Percentiles rank a stretch among this genome's conserved stretches.
phyloP scores from a whole-genome alignment of 2,888 invertebrate species.

The Drosophila subquinaria region DNA sequence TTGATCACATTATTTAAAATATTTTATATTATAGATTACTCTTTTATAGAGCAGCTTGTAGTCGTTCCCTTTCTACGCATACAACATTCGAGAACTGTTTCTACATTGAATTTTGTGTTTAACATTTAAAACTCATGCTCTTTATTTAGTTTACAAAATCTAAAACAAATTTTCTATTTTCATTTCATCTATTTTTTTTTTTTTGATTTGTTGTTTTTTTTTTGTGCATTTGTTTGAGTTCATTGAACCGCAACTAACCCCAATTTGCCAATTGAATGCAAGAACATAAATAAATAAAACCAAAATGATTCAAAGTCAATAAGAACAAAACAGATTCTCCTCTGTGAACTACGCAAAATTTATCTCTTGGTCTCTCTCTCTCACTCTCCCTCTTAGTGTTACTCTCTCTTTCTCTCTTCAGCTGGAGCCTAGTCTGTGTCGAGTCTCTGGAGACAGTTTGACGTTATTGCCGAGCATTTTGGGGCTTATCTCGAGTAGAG shows the following conservation, averaged over 20 bases:
- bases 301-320: slow-evolving; percentile 17
- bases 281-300: slow-evolving; percentile 20
- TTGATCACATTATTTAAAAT: not conserved
- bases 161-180: slow-evolving; percentile 16
- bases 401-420: not conserved
- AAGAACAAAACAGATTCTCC: slow-evolving; percentile 24
- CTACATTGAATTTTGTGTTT: slow-evolving; percentile 4
- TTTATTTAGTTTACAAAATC: slow-evolving; percentile 25
- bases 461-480: slow-evolving; percentile 57
- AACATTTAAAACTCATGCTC: slow-evolving; percentile 31
- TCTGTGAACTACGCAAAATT: slow-evolving; percentile 43
- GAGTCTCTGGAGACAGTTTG: slow-evolving; percentile 65
- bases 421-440: not conserved
- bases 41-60: slow-evolving; percentile 1
- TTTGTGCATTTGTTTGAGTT: slow-evolving; percentile 60
- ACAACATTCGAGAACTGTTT: not conserved
- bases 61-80: not conserved
- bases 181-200: slow-evolving; percentile 7
- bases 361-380: slow-evolving; percentile 8
- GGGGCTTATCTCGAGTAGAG: slow-evolving; percentile 45
- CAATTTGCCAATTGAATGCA: slow-evolving; percentile 64
- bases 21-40: not conserved
- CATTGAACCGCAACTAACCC: slow-evolving; percentile 70
- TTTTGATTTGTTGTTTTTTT: slow-evolving; percentile 13
- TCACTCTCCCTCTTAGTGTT: not conserved